A percentile compares a stretch with the other conserved stretches of the same genome.
These are phyloP conservation scores for Lepidothrix coronata DNA, from an alignment of 2,113 vertebrate genomes.

Conservation along the genomic window DNA sequence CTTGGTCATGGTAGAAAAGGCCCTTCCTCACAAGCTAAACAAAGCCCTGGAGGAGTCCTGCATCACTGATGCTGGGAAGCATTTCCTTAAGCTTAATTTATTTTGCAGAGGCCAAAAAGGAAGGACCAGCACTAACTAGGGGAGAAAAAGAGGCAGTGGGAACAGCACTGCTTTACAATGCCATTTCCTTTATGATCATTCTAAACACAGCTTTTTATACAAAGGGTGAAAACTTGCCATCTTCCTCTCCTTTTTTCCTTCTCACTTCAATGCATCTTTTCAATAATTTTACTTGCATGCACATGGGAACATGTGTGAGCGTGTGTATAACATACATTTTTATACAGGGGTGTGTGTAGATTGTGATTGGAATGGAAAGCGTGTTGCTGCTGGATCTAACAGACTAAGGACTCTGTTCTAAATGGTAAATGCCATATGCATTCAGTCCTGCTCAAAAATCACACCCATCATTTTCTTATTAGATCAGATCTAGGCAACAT, in stretches of 20 bases:
- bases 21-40: not conserved
- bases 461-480: not conserved
- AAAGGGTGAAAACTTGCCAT: not conserved
- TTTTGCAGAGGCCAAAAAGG: not conserved
- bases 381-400: not conserved
- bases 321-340: not conserved
- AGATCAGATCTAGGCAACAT: not conserved
- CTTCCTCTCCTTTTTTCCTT: not conserved
- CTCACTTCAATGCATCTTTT: not conserved
- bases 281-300: not conserved
- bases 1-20: not conserved
- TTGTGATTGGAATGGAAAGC: not conserved
- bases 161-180: not conserved
- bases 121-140: not conserved
- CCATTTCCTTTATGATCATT: rapidly evolving
- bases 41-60: not conserved
- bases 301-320: no score
- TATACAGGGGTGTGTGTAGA: no score
- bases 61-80: not conserved
- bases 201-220: not conserved
- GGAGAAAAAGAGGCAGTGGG: not conserved
- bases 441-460: not conserved
- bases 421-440: not conserved
- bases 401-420: not conserved
- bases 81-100: not conserved